These are phyloP conservation scores for Candidula unifasciata DNA, from an alignment of 2,888 invertebrate species.

Conservation along the genomic window DNA sequence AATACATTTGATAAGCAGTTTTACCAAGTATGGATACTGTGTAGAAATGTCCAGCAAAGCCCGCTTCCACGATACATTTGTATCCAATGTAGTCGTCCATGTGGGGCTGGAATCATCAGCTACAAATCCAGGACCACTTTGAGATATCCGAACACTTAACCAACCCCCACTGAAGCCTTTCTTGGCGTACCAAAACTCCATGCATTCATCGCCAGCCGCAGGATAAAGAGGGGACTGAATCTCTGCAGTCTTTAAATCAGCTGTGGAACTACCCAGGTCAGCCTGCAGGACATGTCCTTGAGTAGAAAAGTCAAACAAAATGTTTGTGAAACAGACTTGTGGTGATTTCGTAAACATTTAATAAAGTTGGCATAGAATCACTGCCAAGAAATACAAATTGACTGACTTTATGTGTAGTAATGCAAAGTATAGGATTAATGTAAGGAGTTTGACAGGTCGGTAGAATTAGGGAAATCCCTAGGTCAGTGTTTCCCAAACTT, in stretches of 20 bases:
- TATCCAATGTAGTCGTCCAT: neutral
- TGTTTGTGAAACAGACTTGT: too few species aligned
- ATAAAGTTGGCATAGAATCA: too few species aligned
- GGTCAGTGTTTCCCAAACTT: too few species aligned
- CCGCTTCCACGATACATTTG: neutral
- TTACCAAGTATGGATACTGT: slow-evolving; percentile 13
- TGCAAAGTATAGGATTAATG: too few species aligned
- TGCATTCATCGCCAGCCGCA: slow-evolving; percentile 6
- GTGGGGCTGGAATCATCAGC: neutral
- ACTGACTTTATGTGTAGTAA: too few species aligned
- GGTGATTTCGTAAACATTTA: too few species aligned
- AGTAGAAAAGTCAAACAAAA: neutral
- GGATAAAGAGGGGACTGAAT: slow-evolving; percentile 14
- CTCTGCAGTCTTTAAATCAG: neutral
- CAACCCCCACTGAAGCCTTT: neutral
- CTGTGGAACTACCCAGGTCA: neutral
- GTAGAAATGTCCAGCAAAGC: slow-evolving; percentile 15
- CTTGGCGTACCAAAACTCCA: slow-evolving; percentile 28
- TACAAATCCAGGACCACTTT: neutral
- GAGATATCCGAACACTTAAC: neutral
- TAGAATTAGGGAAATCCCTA: too few species aligned
- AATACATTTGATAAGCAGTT: neutral
- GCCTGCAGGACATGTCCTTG: neutral
- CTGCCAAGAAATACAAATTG: too few species aligned
- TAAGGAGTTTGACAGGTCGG: too few species aligned